These are phyloP conservation scores for Microcebus murinus DNA, from an alignment of 2,113 vertebrate genomes.

Conservation along the genomic window DNA sequence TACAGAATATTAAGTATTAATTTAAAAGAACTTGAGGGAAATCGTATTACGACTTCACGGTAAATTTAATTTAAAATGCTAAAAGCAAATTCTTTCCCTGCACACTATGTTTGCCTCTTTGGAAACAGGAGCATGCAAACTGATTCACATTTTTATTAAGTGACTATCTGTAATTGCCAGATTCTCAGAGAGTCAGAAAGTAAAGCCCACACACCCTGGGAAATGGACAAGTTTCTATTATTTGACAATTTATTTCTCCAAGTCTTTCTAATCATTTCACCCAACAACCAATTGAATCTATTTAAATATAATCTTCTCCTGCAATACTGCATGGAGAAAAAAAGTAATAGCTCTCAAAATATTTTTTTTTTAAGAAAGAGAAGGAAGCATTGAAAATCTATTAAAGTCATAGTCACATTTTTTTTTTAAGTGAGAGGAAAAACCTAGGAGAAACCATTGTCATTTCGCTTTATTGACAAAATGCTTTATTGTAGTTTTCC, in stretches of 20 bases:
- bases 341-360: conserved; percentile 29
- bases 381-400: background rate
- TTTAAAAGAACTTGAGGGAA: conserved; percentile 68
- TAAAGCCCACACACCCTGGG: background rate
- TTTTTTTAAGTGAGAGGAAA: background rate
- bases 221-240: conserved; percentile 39
- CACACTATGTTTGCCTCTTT: conserved; percentile 24
- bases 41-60: conserved; percentile 47
- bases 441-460: background rate
- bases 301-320: conserved; percentile 26
- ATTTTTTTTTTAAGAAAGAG: background rate
- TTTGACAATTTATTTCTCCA: conserved; percentile 40
- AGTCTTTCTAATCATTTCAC: conserved; percentile 61
- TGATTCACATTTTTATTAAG: conserved; percentile 59
- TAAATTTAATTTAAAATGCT: conserved; percentile 71
- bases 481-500: background rate
- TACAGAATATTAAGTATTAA: conserved; percentile 71
- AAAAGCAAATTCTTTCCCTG: conserved; percentile 57
- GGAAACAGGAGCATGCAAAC: background rate
- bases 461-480: background rate
- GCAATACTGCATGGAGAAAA: background rate
- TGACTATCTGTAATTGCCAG: conserved; percentile 1
- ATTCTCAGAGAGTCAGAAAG: conserved; percentile 33
- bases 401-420: background rate
- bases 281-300: conserved; percentile 46